Evolutionary conservation across 2,888 invertebrate species (phyloP).

Genomic region (Platycheirus albimanus): DNA sequence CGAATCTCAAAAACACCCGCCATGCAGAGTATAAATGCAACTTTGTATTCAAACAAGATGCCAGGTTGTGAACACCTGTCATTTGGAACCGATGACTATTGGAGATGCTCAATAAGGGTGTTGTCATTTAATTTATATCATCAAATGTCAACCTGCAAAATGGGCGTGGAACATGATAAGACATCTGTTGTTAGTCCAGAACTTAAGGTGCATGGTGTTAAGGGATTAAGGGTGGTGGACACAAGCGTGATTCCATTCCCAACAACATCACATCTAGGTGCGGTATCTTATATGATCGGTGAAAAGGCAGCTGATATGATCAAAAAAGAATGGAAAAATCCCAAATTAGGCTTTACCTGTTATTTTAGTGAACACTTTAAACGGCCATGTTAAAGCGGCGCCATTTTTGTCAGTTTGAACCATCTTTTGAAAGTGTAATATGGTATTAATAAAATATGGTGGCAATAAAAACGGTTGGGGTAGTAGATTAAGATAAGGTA

Average conservation of each 20-base stretch:
- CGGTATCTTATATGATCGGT: conserved; percentile 88
- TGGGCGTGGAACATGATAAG: conserved; percentile 87
- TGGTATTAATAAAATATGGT: too few species aligned
- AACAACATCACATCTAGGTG: conserved; percentile 87
- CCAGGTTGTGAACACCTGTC: conserved; percentile 83
- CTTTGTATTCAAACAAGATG: conserved; percentile 83
- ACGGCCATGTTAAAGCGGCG: too few species aligned
- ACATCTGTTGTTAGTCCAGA: conserved; percentile 86
- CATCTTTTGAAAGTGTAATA: too few species aligned
- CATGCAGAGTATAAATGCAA: conserved; percentile 85
- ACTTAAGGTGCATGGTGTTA: conserved; percentile 85
- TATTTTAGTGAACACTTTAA: too few species aligned
- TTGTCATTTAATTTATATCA: conserved; percentile 86
- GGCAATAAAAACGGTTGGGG: too few species aligned
- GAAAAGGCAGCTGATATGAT: too few species aligned
- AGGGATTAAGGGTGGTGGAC: conserved; percentile 86
- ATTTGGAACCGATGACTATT: conserved; percentile 86
- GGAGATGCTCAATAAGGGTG: too few species aligned
- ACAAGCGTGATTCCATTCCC: conserved; percentile 87
- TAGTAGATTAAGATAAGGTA: too few species aligned
- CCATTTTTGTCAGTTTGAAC: too few species aligned
- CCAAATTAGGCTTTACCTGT: too few species aligned
- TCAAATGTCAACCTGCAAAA: conserved; percentile 87
- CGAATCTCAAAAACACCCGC: conserved; percentile 85
- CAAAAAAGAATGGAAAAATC: conserved; percentile 84